Conservation (phyloP, 92 coral and sea anemone species). For the Pocillopora grandis region DNA sequence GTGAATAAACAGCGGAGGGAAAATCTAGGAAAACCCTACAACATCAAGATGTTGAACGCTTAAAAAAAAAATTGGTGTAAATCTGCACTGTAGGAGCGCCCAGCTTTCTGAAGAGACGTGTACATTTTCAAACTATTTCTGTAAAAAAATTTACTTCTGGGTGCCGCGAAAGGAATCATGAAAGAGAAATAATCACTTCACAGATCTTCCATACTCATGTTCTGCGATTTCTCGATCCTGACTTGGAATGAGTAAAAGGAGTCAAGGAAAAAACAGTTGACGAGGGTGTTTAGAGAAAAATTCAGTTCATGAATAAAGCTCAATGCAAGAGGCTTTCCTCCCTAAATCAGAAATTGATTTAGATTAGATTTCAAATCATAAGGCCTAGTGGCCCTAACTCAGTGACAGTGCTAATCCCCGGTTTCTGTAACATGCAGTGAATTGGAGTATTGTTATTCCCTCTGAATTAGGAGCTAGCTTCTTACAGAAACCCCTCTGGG, state of each 20-base stretch:
- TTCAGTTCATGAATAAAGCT: background rate
- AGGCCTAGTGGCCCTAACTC: too few species aligned
- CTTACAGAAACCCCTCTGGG: too few species aligned
- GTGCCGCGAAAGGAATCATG: background rate
- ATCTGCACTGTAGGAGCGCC: background rate
- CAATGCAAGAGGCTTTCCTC: background rate
- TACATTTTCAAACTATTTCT: background rate
- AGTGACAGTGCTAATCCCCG: too few species aligned
- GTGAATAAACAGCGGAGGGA: too few species aligned
- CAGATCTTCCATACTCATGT: constrained; percentile 7
- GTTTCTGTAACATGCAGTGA: too few species aligned
- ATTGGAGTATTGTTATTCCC: too few species aligned
- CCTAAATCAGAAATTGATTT: too few species aligned
- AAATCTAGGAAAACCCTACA: too few species aligned
- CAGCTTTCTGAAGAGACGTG: background rate
- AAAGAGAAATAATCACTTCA: background rate
- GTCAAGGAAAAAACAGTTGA: constrained; percentile 29
- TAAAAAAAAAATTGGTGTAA: background rate
- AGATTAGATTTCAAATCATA: too few species aligned
- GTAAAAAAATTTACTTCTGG: constrained; percentile 1
- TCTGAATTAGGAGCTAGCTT: too few species aligned
- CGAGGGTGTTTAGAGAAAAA: background rate
- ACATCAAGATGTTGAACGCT: too few species aligned
- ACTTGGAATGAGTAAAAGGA: constrained; percentile 30
- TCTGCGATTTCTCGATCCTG: constrained; percentile 43